These are phyloP conservation scores for Ornithoptera priamus DNA, from an alignment of 2,888 invertebrate genomes.

Conservation along the genomic window DNA sequence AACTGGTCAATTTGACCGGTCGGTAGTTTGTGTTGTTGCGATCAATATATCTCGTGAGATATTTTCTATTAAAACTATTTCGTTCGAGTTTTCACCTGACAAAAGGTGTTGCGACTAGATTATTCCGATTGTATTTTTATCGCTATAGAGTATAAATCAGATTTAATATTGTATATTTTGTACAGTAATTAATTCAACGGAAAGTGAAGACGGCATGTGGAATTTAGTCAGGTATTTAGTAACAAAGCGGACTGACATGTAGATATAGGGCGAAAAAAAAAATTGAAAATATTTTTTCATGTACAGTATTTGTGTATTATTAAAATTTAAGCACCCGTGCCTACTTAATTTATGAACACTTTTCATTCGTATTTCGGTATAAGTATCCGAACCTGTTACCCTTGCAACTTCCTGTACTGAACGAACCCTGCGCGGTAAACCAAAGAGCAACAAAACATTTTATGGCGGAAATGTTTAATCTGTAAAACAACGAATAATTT, in stretches of 20 bases:
- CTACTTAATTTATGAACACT: conserved; percentile 42
- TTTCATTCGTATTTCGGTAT: conserved; percentile 28
- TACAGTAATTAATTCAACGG: conserved; percentile 40
- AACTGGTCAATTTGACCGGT: no score
- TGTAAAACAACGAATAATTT: conserved; percentile 33
- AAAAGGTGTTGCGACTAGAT: conserved; percentile 6
- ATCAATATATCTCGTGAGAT: no score
- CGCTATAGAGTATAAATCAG: conserved; percentile 16
- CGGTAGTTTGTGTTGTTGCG: no score
- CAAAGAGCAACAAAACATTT: conserved; percentile 47
- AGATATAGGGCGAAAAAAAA: conserved; percentile 42
- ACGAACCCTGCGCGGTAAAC: conserved; percentile 46
- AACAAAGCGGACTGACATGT: conserved; percentile 47
- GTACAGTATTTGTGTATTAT: conserved; percentile 54
- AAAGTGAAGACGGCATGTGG: conserved; percentile 31
- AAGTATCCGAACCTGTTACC: conserved; percentile 20
- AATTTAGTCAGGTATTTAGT: conserved; percentile 39
- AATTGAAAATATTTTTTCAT: conserved; percentile 44
- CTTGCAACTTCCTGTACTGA: conserved; percentile 35
- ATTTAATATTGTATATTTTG: conserved; percentile 48
- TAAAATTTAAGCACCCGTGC: conserved; percentile 35
- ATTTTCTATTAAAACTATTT: no score
- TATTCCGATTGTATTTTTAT: conserved; percentile 21
- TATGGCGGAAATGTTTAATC: conserved; percentile 36
- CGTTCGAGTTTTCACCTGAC: no score